Conservation (phyloP, 2,888 invertebrate species). For the Parascotia fuliginaria region DNA sequence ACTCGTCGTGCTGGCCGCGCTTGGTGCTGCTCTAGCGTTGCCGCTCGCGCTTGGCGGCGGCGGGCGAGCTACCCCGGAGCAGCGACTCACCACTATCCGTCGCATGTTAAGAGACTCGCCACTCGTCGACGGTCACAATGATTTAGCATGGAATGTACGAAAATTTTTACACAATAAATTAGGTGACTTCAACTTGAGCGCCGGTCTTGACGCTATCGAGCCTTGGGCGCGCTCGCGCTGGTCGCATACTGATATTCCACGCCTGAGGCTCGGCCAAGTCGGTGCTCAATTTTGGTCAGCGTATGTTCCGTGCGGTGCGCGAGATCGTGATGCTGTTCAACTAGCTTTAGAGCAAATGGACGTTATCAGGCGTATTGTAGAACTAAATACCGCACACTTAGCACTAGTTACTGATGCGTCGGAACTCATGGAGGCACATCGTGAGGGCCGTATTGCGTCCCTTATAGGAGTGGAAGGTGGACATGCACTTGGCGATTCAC, state of each 20-base stretch:
- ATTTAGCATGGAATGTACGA: constrained; percentile 95
- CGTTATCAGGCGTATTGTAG: constrained; percentile 90
- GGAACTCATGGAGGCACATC: constrained; percentile 90
- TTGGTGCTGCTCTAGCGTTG: constrained; percentile 85
- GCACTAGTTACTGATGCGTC: constrained; percentile 89
- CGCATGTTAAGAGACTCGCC: constrained; percentile 89
- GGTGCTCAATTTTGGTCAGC: constrained; percentile 97
- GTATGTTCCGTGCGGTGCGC: constrained; percentile 94
- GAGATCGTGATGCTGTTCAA: constrained; percentile 93
- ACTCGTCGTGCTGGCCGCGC: constrained; percentile 85
- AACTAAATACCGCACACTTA: constrained; percentile 91
- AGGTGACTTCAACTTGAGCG: constrained; percentile 88
- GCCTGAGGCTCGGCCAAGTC: constrained; percentile 92
- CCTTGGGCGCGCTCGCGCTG: constrained; percentile 95
- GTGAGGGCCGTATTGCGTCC: constrained; percentile 93
- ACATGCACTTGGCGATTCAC: constrained; percentile 95
- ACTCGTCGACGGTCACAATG: constrained; percentile 93
- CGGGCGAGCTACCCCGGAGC: constrained; percentile 84
- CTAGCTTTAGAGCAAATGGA: constrained; percentile 94
- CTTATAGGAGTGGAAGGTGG: constrained; percentile 97
- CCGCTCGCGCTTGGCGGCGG: constrained; percentile 83
- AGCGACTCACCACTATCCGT: constrained; percentile 88
- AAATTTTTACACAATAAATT: constrained; percentile 95
- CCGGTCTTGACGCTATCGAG: constrained; percentile 88
- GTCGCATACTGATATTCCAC: constrained; percentile 97